These are phyloP conservation scores for Hermaeophaga mercurialis DNA, from an alignment of 2,888 invertebrate species.

Conservation along the genomic window DNA sequence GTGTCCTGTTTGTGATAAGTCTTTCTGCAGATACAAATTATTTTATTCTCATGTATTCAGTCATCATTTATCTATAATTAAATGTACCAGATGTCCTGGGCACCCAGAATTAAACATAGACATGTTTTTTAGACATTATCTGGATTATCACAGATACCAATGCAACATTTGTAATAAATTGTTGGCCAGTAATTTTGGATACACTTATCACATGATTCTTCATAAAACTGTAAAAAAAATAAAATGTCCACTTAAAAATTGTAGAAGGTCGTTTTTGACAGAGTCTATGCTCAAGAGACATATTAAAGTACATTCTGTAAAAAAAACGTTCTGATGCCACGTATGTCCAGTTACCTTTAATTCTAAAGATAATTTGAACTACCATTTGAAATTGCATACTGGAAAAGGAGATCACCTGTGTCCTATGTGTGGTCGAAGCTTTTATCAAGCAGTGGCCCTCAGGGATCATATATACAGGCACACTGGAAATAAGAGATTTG, in stretches of 20 bases:
- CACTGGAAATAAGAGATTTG: conserved; percentile 39
- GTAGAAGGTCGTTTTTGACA: conserved; percentile 32
- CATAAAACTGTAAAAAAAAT: conserved; percentile 27
- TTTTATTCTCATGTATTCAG: neutral
- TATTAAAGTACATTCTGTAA: conserved; percentile 25
- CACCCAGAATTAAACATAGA: conserved; percentile 8
- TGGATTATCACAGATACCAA: conserved; percentile 22
- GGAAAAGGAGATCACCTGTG: conserved; percentile 35
- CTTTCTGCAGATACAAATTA: neutral
- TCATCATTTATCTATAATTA: conserved; percentile 8
- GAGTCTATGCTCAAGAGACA: conserved; percentile 35
- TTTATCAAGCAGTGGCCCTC: conserved; percentile 37
- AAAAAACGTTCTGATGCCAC: conserved; percentile 26
- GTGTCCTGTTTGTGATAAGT: conserved; percentile 10
- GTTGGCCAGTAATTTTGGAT: conserved; percentile 24
- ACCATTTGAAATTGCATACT: conserved; percentile 35
- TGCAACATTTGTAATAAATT: conserved; percentile 35
- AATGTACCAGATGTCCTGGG: neutral
- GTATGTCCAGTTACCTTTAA: conserved; percentile 36
- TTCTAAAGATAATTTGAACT: conserved; percentile 34
- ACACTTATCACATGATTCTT: conserved; percentile 16
- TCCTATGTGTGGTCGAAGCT: conserved; percentile 36
- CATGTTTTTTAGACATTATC: conserved; percentile 23
- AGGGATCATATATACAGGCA: conserved; percentile 42
- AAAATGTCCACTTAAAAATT: conserved; percentile 30